These are phyloP conservation scores for Salminus brasiliensis DNA, from an alignment of 2,113 vertebrate species.

Conservation along the genomic window DNA sequence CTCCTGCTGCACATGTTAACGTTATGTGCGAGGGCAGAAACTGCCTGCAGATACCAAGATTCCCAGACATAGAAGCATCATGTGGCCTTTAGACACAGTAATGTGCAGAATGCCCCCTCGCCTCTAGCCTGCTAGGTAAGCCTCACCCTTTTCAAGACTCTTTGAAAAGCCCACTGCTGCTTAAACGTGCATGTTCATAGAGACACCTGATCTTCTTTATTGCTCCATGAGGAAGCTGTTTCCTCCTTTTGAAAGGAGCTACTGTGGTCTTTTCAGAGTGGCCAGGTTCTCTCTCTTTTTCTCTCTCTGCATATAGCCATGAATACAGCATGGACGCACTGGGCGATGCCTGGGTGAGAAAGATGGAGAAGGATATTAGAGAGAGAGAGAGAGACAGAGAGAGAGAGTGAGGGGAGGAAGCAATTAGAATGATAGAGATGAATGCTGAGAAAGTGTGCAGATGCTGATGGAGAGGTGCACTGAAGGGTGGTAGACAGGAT, in stretches of 20 bases:
- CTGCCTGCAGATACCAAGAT: too few species aligned
- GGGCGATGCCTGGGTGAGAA: neutral
- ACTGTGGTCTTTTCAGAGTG: neutral
- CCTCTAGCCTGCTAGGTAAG: neutral
- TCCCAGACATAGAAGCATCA: too few species aligned
- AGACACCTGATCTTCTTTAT: neutral
- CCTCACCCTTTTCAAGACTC: neutral
- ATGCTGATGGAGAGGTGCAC: slow-evolving; percentile 40
- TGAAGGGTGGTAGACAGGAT: slow-evolving; percentile 42
- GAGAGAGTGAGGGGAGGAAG: slow-evolving; percentile 22
- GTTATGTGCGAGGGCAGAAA: too few species aligned
- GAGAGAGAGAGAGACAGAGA: neutral
- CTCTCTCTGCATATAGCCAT: slow-evolving; percentile 6
- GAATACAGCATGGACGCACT: neutral
- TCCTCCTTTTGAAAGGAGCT: neutral
- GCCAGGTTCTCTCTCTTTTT: neutral
- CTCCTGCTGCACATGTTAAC: too few species aligned
- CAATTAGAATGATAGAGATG: slow-evolving; percentile 25
- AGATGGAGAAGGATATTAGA: neutral
- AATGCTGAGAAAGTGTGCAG: slow-evolving; percentile 18
- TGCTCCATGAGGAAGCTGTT: neutral
- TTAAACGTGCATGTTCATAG: neutral
- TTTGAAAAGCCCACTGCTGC: neutral
- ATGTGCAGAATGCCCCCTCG: neutral
- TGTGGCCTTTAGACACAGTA: neutral